Conservation (phyloP, 2,113 vertebrate species). For the Melozone crissalis region DNA sequence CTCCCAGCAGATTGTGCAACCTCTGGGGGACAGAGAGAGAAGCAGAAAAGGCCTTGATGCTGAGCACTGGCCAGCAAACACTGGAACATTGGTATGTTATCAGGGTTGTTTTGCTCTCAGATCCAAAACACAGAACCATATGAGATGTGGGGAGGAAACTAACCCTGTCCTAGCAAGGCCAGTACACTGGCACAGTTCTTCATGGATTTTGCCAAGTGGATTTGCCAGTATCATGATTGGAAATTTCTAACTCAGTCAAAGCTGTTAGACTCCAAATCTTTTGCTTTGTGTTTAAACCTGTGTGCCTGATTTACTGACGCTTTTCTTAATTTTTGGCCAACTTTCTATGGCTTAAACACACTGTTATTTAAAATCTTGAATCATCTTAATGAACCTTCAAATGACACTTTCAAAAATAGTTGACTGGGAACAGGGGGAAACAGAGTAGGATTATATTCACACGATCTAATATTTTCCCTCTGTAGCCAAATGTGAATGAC, state of each 20-base stretch:
- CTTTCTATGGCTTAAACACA: neutral
- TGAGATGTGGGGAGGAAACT: neutral
- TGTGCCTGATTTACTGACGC: neutral
- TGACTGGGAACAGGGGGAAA: neutral
- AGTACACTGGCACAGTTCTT: neutral
- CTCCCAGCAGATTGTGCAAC: neutral
- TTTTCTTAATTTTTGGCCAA: neutral
- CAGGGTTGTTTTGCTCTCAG: neutral
- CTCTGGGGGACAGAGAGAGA: neutral
- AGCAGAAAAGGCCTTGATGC: neutral
- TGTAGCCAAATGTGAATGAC: neutral
- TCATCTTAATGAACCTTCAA: neutral
- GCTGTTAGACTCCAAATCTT: fast-evolving
- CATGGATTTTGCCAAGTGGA: neutral
- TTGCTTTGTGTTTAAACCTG: neutral
- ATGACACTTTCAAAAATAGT: neutral
- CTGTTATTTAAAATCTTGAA: neutral
- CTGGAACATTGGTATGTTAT: fast-evolving
- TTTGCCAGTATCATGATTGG: neutral
- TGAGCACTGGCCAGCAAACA: neutral
- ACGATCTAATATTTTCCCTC: neutral
- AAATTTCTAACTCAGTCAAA: neutral
- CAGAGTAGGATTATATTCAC: neutral
- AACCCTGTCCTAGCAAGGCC: neutral
- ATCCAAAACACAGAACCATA: neutral